Conservation (phyloP, 2,797 vertebrate genomes). For the Myotis pilosus region DNA sequence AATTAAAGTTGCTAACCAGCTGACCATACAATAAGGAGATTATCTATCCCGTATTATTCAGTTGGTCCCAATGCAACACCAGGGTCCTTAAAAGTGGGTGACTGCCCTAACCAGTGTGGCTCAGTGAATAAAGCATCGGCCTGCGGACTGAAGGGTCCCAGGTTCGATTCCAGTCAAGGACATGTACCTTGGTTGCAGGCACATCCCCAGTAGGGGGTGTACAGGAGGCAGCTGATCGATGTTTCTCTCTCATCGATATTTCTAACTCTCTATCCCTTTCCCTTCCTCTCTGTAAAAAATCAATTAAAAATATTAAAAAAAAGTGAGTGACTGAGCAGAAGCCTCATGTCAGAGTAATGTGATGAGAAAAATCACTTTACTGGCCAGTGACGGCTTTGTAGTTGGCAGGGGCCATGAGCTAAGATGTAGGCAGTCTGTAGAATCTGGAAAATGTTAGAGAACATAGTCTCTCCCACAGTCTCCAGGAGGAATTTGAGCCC, state of each 20-base stretch:
- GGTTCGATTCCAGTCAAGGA: too few species aligned
- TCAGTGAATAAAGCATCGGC: too few species aligned
- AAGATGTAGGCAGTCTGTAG: neutral
- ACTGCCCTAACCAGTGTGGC: neutral
- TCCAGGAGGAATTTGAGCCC: neutral
- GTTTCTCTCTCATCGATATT: too few species aligned
- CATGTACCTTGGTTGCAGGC: too few species aligned
- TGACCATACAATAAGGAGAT: neutral
- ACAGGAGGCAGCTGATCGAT: too few species aligned
- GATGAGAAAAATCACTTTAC: neutral
- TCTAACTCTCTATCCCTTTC: too few species aligned
- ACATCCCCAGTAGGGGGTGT: too few species aligned
- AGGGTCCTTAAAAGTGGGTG: neutral
- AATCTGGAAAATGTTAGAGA: neutral
- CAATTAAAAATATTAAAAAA: neutral
- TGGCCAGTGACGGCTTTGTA: neutral
- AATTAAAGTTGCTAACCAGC: neutral
- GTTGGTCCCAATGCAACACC: neutral
- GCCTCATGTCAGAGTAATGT: neutral
- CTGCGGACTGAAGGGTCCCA: too few species aligned
- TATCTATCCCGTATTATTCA: neutral
- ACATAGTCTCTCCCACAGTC: neutral
- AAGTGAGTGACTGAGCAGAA: neutral
- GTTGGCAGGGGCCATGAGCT: neutral
- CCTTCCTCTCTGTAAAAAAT: too few species aligned